phyloP scores from a whole-genome alignment of 2,113 vertebrate species.

The Garra rufa region DNA sequence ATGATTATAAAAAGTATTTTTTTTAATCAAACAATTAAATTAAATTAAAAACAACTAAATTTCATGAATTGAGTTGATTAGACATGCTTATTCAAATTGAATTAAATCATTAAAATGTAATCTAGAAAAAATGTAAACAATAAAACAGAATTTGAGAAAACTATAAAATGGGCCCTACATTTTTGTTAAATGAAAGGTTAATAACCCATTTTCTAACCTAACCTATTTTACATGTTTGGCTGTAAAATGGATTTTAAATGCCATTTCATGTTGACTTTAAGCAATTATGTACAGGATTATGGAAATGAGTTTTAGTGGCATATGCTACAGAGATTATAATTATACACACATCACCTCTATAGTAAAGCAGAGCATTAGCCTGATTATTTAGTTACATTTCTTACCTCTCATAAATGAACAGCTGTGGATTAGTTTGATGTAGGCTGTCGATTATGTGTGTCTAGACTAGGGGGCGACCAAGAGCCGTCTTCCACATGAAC shows the following conservation, averaged over 20 bases:
- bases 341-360: background rate
- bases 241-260: background rate
- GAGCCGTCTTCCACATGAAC: conserved; percentile 10
- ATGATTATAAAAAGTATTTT: no score
- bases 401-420: background rate
- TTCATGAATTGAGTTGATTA: background rate
- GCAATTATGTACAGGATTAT: background rate
- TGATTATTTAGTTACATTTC: background rate
- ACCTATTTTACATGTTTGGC: no score
- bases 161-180: no score
- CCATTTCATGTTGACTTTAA: background rate
- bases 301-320: background rate
- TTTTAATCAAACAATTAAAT: no score
- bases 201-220: no score
- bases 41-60: no score
- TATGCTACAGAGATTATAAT: background rate
- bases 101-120: no score
- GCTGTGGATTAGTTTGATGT: background rate
- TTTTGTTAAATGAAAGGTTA: no score
- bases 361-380: background rate
- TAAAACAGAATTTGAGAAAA: background rate
- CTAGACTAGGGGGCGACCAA: conserved; percentile 43
- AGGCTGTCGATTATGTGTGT: no score
- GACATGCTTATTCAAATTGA: background rate
- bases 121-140: background rate